Percentiles rank a stretch among this genome's conserved stretches.
Evolutionary conservation across 2,113 vertebrate genomes (phyloP).

Genomic region (Lagopus muta): DNA sequence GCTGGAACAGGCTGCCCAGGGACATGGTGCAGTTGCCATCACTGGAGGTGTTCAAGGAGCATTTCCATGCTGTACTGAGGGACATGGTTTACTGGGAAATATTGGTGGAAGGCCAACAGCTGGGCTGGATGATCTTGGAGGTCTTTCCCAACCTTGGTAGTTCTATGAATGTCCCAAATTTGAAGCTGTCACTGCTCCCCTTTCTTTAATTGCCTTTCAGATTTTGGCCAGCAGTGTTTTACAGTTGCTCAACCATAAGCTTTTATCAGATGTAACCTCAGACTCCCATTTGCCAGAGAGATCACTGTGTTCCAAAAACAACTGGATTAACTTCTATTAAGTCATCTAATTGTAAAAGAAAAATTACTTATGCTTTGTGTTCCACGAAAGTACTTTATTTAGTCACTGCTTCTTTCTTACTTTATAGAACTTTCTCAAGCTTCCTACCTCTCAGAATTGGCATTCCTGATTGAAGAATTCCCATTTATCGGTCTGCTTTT

Average conservation of each 20-base stretch:
- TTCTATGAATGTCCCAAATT: not conserved
- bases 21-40: no score
- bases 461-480: not conserved
- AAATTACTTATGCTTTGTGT: not conserved
- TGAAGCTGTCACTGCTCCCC: not conserved
- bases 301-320: not conserved
- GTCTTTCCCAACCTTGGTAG: no score
- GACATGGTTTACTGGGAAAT: no score
- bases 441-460: not conserved
- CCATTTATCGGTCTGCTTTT: not conserved
- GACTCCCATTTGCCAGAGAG: not conserved
- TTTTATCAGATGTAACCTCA: fast-evolving
- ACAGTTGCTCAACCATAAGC: not conserved
- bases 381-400: not conserved
- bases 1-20: no score
- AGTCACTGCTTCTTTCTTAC: not conserved
- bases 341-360: not conserved
- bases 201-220: no score
- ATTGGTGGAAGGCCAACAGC: no score
- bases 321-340: not conserved
- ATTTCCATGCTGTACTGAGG: no score
- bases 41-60: no score
- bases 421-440: not conserved
- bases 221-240: not conserved
- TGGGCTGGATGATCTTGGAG: no score